Base-by-base conservation (phyloP, 1,140 invertebrate genomes). In the Drosophila sproati region DNA sequence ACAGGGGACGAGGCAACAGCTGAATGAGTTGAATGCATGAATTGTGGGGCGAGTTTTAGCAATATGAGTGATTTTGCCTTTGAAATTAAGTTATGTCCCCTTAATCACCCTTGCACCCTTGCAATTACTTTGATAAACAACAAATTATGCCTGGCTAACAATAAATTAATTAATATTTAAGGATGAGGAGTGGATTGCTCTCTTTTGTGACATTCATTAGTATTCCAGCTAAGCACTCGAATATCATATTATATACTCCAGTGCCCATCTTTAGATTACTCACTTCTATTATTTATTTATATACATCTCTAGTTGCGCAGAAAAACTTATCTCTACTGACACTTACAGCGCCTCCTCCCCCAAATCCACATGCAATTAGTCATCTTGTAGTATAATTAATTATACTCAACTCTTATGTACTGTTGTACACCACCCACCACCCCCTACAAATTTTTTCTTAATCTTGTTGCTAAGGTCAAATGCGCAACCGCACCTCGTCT, bases 1-100 rank as follows among this genome's bases (percentile, higher is more conserved):
- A 67, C 52, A 45, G 29, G 28, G 31, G 41, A 50, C 47, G 68
- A 55, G 43, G 28, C 50, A 52, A 60, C 31, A 48, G 28, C 31
- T 48, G 41, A 28, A 48, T 12, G 7, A 35, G n/a, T 4, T 34
- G 39, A 47, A 35, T 67, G 12, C 48, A 47, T 60, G 48, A 73
- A 68, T 73, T 70, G 59, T 32, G 71, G 71, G 10, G 41, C 71
- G 64, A 73, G 50, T 47, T 57, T 51, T 51, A 20, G 39, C 8
- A 41, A 41, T 47, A n/a, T 48, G 10, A 12, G 35, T 61, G 37
- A 32, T 5, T 32, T 32, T 5, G 10, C 12, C 29, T 31, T 28
- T 8, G 29, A 56, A 29, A 39, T 39, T 5, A 37, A 55, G 12
- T 55, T 34, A 29, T 39, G 34, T 20, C 5, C 4, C 34, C 35